phyloP scores from a whole-genome alignment of 2,888 invertebrate species.

The Glyphotaelius pellucidus region DNA sequence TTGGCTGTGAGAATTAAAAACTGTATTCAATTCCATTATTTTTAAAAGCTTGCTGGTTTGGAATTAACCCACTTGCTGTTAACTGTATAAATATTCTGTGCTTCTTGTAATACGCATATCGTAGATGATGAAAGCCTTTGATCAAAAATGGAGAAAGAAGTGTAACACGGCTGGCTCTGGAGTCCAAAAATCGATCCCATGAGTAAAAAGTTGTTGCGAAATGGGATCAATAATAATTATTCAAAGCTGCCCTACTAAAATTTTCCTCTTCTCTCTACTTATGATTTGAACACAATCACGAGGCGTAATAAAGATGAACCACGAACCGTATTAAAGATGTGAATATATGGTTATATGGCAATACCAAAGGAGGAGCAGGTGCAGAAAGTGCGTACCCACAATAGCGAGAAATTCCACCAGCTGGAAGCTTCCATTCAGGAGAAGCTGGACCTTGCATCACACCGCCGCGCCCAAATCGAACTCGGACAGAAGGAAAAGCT shows the following conservation, averaged over 20 bases:
- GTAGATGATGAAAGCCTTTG: background rate
- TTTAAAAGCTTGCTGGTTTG: background rate
- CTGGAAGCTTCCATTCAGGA: conserved; percentile 83
- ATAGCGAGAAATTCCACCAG: conserved; percentile 82
- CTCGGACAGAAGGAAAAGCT: conserved; percentile 87
- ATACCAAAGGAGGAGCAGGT: conserved; percentile 84
- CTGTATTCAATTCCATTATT: background rate
- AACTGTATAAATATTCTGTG: background rate
- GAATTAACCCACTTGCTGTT: background rate
- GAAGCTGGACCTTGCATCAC: conserved; percentile 83
- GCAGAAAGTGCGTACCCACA: conserved; percentile 82
- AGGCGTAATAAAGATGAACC: background rate
- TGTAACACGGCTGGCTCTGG: background rate
- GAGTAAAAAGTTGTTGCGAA: background rate
- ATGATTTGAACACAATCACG: background rate
- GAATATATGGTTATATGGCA: conserved; percentile 25
- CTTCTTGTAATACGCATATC: background rate
- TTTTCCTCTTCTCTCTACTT: background rate
- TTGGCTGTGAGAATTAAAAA: no score
- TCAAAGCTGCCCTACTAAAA: background rate
- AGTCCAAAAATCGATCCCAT: background rate
- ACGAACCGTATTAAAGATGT: background rate
- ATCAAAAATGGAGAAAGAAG: background rate
- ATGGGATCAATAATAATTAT: background rate
- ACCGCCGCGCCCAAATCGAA: conserved; percentile 85